A percentile compares a stretch with the other conserved stretches of the same genome.
Evolutionary conservation across 2,888 invertebrate genomes (phyloP).

Genomic region (Ochropacha duplaris): DNA sequence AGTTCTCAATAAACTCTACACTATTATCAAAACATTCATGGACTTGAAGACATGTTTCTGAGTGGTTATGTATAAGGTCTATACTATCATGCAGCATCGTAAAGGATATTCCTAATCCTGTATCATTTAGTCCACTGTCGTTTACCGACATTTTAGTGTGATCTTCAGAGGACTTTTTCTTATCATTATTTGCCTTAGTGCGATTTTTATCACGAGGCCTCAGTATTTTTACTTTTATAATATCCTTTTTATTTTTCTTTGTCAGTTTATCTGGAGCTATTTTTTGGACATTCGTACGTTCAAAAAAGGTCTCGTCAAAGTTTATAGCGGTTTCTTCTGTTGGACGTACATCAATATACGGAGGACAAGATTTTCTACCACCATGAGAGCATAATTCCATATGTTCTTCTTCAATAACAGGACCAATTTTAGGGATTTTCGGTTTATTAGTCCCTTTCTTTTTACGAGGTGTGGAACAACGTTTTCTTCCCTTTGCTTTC

Average conservation of each 20-base stretch:
- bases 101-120: conserved; percentile 42
- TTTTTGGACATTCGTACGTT: conserved; percentile 6
- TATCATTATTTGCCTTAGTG: conserved; percentile 11
- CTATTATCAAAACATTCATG: conserved; percentile 64
- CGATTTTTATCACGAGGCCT: conserved; percentile 48
- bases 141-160: conserved; percentile 34
- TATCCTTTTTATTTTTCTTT: conserved; percentile 58
- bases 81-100: conserved; percentile 46
- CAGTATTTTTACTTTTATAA: conserved; percentile 72
- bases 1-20: conserved; percentile 54
- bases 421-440: conserved; percentile 36
- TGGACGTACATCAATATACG: conserved; percentile 35
- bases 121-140: conserved; percentile 61
- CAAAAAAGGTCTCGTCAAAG: conserved; percentile 21
- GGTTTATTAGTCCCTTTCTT: conserved; percentile 33
- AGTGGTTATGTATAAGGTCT: conserved; percentile 73
- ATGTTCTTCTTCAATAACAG: conserved; percentile 59
- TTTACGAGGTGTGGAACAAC: conserved; percentile 62
- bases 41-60: conserved; percentile 67
- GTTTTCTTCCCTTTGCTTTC: conserved; percentile 38
- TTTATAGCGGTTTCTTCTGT: conserved; percentile 24
- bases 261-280: conserved; percentile 18
- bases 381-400: conserved; percentile 49
- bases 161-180: conserved; percentile 17
- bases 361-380: conserved; percentile 61